Evolutionary conservation across 2,888 invertebrate species (phyloP).

Genomic region (Dasypolia templi): DNA sequence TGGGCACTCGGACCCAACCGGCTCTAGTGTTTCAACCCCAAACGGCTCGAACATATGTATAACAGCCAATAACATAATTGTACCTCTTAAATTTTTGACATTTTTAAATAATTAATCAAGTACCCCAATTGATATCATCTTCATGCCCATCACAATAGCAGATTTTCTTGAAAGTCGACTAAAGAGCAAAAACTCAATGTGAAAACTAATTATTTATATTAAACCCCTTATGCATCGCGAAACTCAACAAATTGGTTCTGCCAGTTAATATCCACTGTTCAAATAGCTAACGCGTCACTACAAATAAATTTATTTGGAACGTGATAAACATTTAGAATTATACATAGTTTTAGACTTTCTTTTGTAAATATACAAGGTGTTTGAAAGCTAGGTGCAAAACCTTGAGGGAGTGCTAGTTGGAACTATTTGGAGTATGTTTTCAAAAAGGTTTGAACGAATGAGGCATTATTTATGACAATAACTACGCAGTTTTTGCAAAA

Average conservation of each 20-base stretch:
- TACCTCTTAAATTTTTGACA: background rate
- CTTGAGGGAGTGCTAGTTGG: background rate
- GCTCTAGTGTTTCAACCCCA: background rate
- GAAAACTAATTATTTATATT: slow-evolving; percentile 25
- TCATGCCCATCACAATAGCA: background rate
- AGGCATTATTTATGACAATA: background rate
- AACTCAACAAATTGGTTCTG: slow-evolving; percentile 42
- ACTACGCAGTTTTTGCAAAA: background rate
- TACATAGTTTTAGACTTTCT: slow-evolving; percentile 22
- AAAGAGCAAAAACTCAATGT: slow-evolving; percentile 3
- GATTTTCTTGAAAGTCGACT: background rate
- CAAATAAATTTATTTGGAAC: slow-evolving; percentile 53
- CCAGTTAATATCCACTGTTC: slow-evolving; percentile 50
- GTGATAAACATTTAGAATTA: slow-evolving; percentile 53
- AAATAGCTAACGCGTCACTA: slow-evolving; percentile 50
- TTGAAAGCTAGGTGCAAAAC: background rate
- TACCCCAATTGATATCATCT: background rate
- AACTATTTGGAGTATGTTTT: background rate
- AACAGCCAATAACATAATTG: background rate
- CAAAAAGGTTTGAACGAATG: background rate
- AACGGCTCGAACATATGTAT: background rate
- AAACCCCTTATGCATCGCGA: slow-evolving; percentile 28
- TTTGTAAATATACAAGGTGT: slow-evolving; percentile 1
- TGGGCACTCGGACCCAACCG: background rate
- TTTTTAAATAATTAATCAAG: background rate